Conservation (phyloP, 2,888 invertebrate species). For the Tachystola acroxantha region DNA sequence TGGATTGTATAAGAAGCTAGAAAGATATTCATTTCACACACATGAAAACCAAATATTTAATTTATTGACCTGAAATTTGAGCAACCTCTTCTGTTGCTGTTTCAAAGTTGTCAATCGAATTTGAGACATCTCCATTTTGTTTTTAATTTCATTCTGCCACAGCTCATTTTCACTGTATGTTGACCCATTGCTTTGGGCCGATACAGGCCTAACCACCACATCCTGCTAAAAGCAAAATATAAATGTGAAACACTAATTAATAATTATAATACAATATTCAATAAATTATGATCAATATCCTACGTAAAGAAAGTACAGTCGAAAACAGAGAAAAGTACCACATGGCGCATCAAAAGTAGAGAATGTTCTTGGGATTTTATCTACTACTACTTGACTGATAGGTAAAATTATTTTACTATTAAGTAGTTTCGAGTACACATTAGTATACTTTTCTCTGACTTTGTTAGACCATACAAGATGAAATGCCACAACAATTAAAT, state of each 20-base stretch:
- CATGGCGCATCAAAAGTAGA: too few relatives aligned
- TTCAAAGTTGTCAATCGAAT: constrained; percentile 76
- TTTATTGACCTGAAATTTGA: constrained; percentile 62
- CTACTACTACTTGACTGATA: too few relatives aligned
- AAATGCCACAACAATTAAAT: too few relatives aligned
- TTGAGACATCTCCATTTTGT: constrained; percentile 80
- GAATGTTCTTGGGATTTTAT: too few relatives aligned
- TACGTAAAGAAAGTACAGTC: neutral
- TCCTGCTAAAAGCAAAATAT: constrained; percentile 38
- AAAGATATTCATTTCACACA: neutral
- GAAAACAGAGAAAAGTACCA: neutral
- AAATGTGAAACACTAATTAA: neutral
- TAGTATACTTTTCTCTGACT: too few relatives aligned
- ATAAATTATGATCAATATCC: neutral
- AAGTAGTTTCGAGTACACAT: too few relatives aligned
- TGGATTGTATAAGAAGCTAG: too few relatives aligned
- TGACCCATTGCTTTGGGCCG: constrained; percentile 68
- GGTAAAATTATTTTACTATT: too few relatives aligned
- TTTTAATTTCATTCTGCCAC: constrained; percentile 78
- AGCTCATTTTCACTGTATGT: constrained; percentile 73
- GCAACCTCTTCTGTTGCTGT: constrained; percentile 75
- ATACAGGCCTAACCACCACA: constrained; percentile 65
- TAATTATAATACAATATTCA: neutral
- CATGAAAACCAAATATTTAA: neutral
- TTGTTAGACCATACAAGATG: too few relatives aligned